Conservation (phyloP, 2,888 invertebrate genomes). For the Chrysomela aeneicollis region DNA sequence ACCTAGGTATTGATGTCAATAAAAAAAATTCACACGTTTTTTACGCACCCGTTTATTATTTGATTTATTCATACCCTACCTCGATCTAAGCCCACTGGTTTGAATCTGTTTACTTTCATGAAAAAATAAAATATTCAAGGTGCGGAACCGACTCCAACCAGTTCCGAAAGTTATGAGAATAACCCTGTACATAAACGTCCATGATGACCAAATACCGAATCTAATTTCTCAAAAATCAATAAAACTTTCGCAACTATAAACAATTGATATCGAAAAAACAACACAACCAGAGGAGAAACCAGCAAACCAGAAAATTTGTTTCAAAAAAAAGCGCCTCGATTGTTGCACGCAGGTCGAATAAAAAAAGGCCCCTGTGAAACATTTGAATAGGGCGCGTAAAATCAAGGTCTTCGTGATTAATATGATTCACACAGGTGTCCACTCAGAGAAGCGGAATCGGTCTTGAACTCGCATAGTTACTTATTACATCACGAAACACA, state of each 20-base stretch:
- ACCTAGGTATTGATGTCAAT: no score
- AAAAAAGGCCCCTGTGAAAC: not conserved
- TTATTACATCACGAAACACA: constrained; percentile 51
- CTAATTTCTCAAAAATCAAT: not conserved
- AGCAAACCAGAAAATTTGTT: constrained; percentile 1
- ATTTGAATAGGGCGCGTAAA: constrained; percentile 46
- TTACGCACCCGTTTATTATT: no score
- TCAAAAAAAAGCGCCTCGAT: not conserved
- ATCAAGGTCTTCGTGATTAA: constrained; percentile 46
- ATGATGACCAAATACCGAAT: not conserved
- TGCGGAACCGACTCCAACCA: not conserved
- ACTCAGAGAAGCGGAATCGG: constrained; percentile 46
- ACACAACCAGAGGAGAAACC: not conserved
- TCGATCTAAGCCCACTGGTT: no score
- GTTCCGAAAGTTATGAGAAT: not conserved
- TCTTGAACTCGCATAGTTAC: constrained; percentile 49
- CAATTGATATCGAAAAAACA: not conserved
- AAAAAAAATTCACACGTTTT: no score
- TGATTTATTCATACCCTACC: no score
- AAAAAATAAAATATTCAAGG: constrained; percentile 14
- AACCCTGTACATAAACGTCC: not conserved
- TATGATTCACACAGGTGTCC: constrained; percentile 59
- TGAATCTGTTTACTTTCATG: no score
- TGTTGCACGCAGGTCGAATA: not conserved
- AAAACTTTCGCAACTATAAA: not conserved